These are phyloP conservation scores for Cephalopachus bancanus DNA, from an alignment of 2,797 vertebrate species.

Conservation along the genomic window DNA sequence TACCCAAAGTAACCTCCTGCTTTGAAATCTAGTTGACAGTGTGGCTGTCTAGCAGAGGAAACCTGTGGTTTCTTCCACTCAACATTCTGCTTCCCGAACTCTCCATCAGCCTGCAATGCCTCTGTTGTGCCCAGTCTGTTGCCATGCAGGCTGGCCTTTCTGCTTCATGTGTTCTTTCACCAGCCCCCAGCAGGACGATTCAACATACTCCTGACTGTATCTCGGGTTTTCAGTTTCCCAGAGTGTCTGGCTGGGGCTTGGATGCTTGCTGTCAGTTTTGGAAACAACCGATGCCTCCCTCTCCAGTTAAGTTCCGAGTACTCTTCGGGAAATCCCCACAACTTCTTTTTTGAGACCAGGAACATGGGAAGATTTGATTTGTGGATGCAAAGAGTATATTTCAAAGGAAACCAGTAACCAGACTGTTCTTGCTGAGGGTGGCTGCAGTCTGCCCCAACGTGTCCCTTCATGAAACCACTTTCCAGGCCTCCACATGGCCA, in stretches of 20 bases:
- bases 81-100: background rate
- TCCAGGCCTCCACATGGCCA: background rate
- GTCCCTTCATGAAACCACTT: conserved; percentile 26
- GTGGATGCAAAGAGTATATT: background rate
- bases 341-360: background rate
- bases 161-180: background rate
- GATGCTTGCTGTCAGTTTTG: background rate
- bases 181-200: background rate
- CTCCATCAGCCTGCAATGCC: background rate
- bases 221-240: background rate
- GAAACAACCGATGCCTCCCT: background rate
- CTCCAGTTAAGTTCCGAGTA: background rate
- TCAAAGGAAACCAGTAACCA: conserved; percentile 49
- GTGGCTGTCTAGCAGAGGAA: background rate
- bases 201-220: background rate
- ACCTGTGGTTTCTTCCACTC: background rate
- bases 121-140: background rate
- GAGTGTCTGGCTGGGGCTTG: background rate
- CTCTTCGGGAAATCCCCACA: conserved; percentile 15
- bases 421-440: background rate
- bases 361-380: conserved; percentile 5
- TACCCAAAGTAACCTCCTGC: background rate
- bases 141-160: background rate
- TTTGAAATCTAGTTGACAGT: background rate
- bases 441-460: background rate